phyloP scores from a whole-genome alignment of 2,113 vertebrate species.

The Melanostigma gelatinosum region DNA sequence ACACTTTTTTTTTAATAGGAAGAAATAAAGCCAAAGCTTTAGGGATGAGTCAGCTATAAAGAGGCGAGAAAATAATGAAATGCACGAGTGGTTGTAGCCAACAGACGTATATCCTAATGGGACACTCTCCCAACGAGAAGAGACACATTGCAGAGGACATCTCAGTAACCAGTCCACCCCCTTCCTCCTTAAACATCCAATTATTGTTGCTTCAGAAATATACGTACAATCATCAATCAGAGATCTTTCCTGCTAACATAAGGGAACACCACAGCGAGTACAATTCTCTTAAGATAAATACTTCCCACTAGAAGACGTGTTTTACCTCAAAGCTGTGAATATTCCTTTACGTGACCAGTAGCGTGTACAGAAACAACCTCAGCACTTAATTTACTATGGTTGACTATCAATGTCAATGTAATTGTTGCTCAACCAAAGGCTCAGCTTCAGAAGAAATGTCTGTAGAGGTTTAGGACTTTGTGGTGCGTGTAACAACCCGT shows the following conservation, averaged over 20 bases:
- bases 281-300: slow-evolving; percentile 15
- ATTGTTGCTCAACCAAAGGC: slow-evolving; percentile 48
- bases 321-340: slow-evolving; percentile 42
- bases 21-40: slow-evolving; percentile 50
- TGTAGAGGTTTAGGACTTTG: slow-evolving; percentile 6
- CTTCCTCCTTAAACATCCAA: slow-evolving; percentile 8
- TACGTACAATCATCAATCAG: slow-evolving; percentile 1
- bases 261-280: slow-evolving; percentile 14
- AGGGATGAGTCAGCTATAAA: slow-evolving; percentile 43
- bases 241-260: slow-evolving; percentile 1
- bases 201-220: slow-evolving; percentile 36
- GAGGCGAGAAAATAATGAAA: slow-evolving; percentile 27
- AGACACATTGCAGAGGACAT: slow-evolving; percentile 18
- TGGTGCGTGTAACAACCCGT: neutral
- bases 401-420: slow-evolving; percentile 29
- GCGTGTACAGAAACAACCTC: slow-evolving; percentile 29
- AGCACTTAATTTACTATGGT: slow-evolving; percentile 26
- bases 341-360: slow-evolving; percentile 12
- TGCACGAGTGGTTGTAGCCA: slow-evolving; percentile 34
- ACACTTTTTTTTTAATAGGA: slow-evolving; percentile 29
- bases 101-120: slow-evolving; percentile 10
- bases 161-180: slow-evolving; percentile 9
- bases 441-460: slow-evolving; percentile 17
- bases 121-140: slow-evolving; percentile 20
- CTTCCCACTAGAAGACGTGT: neutral